Percentiles rank a stretch among this genome's conserved stretches.
phyloP scores from a whole-genome alignment of 2,113 vertebrate species.

The Hassar affinis region DNA sequence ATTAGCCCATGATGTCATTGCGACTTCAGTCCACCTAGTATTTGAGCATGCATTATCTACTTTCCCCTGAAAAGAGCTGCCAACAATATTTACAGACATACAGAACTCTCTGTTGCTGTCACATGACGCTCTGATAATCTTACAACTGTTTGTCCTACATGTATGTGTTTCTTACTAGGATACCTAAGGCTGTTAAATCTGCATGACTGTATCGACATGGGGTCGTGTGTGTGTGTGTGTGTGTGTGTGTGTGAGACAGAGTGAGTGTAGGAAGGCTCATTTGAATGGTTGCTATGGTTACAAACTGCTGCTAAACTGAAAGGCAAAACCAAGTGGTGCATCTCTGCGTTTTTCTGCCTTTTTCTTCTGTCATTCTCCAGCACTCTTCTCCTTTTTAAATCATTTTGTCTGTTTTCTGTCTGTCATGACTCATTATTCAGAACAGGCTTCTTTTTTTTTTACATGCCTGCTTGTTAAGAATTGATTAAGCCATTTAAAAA shows the following conservation, averaged over 20 bases:
- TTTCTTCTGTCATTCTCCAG: conserved; percentile 43
- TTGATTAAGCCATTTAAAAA: conserved; percentile 56
- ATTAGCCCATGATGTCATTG: not conserved
- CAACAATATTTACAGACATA: not conserved
- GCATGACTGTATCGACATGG: conserved; percentile 31
- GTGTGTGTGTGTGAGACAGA: conserved; percentile 47
- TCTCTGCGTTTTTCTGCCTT: conserved; percentile 51
- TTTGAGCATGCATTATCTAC: not conserved
- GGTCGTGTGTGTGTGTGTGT: conserved; percentile 30
- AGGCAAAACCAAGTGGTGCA: conserved; percentile 55
- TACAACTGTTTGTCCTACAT: not conserved
- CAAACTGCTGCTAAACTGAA: conserved; percentile 64
- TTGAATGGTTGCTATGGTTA: conserved; percentile 79
- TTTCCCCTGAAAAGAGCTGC: not conserved
- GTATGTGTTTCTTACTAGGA: conserved; percentile 37
- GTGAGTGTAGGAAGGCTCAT: conserved; percentile 63
- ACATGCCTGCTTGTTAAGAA: conserved; percentile 48
- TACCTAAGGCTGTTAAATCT: conserved; percentile 34
- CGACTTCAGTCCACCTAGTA: not conserved
- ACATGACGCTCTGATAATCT: not conserved
- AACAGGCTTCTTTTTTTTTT: not conserved
- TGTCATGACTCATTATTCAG: conserved; percentile 4
- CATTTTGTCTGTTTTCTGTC: conserved; percentile 21
- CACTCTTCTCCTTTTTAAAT: conserved; percentile 39
- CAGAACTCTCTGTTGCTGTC: not conserved